A percentile compares a stretch with the other conserved stretches of the same genome.
Conservation (phyloP, 1,140 invertebrate species). For the Neodiprion lecontei region DNA sequence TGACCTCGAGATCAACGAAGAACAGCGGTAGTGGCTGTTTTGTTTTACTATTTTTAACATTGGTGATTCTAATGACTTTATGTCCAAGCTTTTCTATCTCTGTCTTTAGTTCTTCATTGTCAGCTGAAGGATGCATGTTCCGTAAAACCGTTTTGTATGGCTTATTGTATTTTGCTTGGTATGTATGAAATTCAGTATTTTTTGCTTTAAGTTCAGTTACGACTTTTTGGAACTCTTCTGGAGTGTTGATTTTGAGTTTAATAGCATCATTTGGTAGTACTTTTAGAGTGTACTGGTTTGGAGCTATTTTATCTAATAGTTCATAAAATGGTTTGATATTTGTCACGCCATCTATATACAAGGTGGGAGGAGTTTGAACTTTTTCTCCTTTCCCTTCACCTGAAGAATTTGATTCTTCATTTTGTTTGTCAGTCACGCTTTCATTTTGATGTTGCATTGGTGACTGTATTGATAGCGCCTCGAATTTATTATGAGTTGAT, state of each 20-base stretch:
- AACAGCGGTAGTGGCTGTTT: constrained; percentile 40
- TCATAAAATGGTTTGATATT: background rate
- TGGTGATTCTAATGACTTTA: constrained; percentile 16
- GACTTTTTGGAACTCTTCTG: constrained; percentile 2
- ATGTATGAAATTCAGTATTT: constrained; percentile 16
- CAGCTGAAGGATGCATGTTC: constrained; percentile 14
- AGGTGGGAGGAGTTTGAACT: too few species aligned
- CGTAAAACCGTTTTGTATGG: constrained; percentile 16
- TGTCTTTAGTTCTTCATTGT: background rate
- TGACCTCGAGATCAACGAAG: constrained; percentile 44
- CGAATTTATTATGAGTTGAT: too few species aligned
- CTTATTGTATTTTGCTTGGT: constrained; percentile 15
- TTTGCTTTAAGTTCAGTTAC: background rate
- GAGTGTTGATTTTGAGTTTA: background rate
- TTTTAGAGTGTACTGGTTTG: background rate
- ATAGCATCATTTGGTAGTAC: background rate
- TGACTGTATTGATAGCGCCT: too few species aligned
- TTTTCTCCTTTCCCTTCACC: too few species aligned
- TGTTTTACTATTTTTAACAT: constrained; percentile 7
- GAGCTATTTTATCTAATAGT: background rate
- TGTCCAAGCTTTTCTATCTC: constrained; percentile 16
- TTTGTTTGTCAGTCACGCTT: too few species aligned
- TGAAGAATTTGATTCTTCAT: too few species aligned
- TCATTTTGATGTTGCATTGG: too few species aligned
- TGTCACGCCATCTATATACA: background rate